Evolutionary conservation across 2,888 invertebrate species (phyloP).

Genomic region (Coecobrya sp.): DNA sequence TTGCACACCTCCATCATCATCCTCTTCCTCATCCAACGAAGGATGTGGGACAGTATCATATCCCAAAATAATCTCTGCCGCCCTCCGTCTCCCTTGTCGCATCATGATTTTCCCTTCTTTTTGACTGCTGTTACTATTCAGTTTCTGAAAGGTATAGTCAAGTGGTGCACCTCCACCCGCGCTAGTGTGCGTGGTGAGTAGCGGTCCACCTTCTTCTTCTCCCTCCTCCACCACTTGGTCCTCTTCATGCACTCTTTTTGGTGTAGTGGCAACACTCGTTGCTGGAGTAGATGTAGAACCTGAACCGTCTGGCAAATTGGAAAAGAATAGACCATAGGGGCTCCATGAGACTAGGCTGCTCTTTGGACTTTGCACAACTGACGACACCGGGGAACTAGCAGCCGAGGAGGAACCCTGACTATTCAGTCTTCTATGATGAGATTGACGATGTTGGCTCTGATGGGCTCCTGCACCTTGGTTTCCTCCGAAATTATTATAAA

Average conservation of each 20-base stretch:
- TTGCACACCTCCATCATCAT: slow-evolving; percentile 73
- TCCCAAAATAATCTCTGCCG: slow-evolving; percentile 78
- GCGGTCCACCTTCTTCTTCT: background rate
- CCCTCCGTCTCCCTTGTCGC: slow-evolving; percentile 62
- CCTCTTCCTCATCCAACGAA: slow-evolving; percentile 59
- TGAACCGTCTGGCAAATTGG: slow-evolving; percentile 68
- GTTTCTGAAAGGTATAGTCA: slow-evolving; percentile 68
- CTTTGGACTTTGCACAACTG: slow-evolving; percentile 74
- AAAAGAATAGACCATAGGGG: slow-evolving; percentile 80
- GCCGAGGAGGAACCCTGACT: slow-evolving; percentile 74
- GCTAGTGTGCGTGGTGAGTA: background rate
- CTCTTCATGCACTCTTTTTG: slow-evolving; percentile 67
- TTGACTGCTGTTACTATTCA: slow-evolving; percentile 30
- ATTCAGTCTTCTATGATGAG: slow-evolving; percentile 76
- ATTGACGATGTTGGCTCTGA: slow-evolving; percentile 37
- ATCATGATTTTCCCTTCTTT: slow-evolving; percentile 62
- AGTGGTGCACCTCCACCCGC: slow-evolving; percentile 45
- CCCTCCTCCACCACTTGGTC: slow-evolving; percentile 60
- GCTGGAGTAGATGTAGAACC: slow-evolving; percentile 61
- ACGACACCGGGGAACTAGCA: slow-evolving; percentile 67
- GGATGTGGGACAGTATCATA: slow-evolving; percentile 57
- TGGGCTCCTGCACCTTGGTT: background rate
- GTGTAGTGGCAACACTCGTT: slow-evolving; percentile 74
- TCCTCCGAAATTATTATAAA: slow-evolving; percentile 71
- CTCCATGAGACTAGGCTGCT: slow-evolving; percentile 78